phyloP scores from a whole-genome alignment of 2,888 invertebrate species.

The Rhaphigaster nebulosa region DNA sequence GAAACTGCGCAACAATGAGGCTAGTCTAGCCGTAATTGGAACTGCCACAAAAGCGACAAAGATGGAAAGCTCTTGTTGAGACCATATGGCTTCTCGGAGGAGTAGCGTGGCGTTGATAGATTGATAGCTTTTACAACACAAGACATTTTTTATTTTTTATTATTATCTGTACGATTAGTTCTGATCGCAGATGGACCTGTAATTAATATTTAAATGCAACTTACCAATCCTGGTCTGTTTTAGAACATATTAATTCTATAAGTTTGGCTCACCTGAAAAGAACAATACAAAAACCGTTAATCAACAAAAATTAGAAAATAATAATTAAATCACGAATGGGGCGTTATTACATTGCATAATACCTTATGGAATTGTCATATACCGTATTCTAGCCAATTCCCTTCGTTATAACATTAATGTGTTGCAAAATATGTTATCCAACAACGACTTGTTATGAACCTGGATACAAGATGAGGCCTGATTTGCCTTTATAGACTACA shows the following conservation, averaged over 20 bases:
- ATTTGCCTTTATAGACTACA: background rate
- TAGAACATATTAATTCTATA: background rate
- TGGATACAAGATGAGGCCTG: background rate
- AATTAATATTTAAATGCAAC: background rate
- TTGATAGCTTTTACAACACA: background rate
- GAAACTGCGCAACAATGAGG: background rate
- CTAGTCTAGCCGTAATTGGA: background rate
- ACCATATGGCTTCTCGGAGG: background rate
- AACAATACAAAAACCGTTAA: background rate
- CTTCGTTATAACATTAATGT: background rate
- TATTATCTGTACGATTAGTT: background rate
- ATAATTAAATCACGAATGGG: background rate
- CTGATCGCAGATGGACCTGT: background rate
- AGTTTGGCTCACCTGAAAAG: background rate
- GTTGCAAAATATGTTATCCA: background rate
- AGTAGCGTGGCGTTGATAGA: background rate
- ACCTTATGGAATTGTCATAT: background rate
- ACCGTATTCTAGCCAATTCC: background rate
- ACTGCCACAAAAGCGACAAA: conserved; percentile 9
- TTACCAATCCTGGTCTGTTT: background rate
- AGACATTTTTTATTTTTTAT: background rate
- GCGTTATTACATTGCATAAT: background rate
- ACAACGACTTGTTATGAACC: background rate
- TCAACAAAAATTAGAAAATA: background rate
- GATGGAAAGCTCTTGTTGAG: conserved; percentile 2